Percentiles rank a stretch among this genome's conserved stretches.
Evolutionary conservation across 2,113 vertebrate species (phyloP).

Genomic region (Pelecanus crispus): DNA sequence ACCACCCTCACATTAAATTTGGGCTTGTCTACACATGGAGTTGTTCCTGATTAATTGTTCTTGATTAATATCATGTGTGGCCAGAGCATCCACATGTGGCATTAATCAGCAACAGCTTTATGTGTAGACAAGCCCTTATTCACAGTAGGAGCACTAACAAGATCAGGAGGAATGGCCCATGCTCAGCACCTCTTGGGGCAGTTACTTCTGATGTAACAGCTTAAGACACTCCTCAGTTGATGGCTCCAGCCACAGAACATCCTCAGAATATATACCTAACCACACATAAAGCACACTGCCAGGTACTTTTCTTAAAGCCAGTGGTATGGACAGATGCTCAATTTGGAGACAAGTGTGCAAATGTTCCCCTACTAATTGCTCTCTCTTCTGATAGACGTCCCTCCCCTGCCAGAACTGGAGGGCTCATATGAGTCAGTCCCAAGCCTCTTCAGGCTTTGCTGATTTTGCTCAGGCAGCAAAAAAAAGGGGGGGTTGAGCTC

Average conservation of each 20-base stretch:
- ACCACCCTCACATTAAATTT: slow-evolving; percentile 29
- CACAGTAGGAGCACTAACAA: background rate
- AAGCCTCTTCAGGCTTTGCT: background rate
- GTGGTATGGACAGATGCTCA: background rate
- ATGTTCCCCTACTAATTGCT: background rate
- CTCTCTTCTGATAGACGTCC: background rate
- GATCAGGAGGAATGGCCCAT: background rate
- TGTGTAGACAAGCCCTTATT: background rate
- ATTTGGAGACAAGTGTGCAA: background rate
- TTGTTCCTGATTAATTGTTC: slow-evolving; percentile 35
- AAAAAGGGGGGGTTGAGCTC: background rate
- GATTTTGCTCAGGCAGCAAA: background rate
- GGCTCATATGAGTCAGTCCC: background rate
- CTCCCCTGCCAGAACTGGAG: background rate
- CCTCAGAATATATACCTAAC: background rate
- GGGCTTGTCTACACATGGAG: slow-evolving; percentile 7
- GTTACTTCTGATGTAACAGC: background rate
- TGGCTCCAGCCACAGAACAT: background rate
- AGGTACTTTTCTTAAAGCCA: background rate
- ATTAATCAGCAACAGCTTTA: slow-evolving; percentile 1
- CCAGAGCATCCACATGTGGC: background rate
- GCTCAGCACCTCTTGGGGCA: background rate
- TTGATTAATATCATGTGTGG: slow-evolving; percentile 24
- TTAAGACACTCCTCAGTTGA: background rate
- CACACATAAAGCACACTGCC: background rate